Evolutionary conservation across 2,797 vertebrate genomes (phyloP).

Genomic region (Silurus lanzhouensis): DNA sequence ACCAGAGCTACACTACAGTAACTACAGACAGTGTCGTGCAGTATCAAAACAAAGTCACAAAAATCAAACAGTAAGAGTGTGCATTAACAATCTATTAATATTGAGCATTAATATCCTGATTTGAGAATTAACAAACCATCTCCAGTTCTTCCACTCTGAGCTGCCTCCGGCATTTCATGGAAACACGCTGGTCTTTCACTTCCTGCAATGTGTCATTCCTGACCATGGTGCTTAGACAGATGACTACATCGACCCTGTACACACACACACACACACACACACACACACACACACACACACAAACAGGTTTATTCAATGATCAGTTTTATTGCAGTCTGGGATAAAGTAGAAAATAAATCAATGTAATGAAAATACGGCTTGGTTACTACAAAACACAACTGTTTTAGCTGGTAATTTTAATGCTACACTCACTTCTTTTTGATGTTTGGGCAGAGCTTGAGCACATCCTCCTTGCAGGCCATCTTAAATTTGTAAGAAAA

Average conservation of each 20-base stretch:
- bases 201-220: slow-evolving; percentile 96
- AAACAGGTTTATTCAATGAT: neutral
- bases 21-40: neutral
- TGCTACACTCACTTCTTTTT: slow-evolving; percentile 91
- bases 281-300: no score
- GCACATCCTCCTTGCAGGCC: slow-evolving; percentile 96
- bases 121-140: slow-evolving; percentile 74
- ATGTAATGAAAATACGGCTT: neutral
- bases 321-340: neutral
- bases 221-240: slow-evolving; percentile 94
- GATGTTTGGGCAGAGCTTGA: slow-evolving; percentile 97
- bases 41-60: neutral
- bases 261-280: neutral
- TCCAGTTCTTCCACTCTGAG: slow-evolving; percentile 95
- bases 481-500: slow-evolving; percentile 99
- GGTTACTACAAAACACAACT: neutral
- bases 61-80: neutral
- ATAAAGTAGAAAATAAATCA: neutral
- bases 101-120: neutral
- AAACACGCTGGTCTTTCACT: slow-evolving; percentile 90
- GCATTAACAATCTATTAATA: neutral
- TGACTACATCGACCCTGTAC: slow-evolving; percentile 92
- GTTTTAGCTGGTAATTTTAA: neutral
- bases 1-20: neutral
- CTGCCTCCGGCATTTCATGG: slow-evolving; percentile 94